Conservation (phyloP, 2,797 vertebrate genomes). For the Champsocephalus gunnari region DNA sequence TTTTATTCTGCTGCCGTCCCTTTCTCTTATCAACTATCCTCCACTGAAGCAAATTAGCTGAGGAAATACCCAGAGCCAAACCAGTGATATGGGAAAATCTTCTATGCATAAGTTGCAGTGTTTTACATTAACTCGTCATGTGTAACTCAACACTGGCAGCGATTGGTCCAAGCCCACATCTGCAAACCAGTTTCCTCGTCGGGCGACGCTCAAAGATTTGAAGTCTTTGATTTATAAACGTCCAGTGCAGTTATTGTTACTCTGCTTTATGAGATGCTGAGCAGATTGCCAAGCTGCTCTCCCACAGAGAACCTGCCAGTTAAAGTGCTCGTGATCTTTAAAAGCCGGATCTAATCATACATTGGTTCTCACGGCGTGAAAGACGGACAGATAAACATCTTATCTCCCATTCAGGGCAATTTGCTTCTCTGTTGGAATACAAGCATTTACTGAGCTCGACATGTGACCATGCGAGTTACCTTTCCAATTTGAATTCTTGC, state of each 20-base stretch:
- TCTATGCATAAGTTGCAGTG: constrained; percentile 40
- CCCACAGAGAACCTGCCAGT: constrained; percentile 34
- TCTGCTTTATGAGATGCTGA: constrained; percentile 44
- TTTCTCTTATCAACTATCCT: constrained; percentile 33
- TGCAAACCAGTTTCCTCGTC: constrained; percentile 44
- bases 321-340: constrained; percentile 19
- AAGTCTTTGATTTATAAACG: constrained; percentile 43
- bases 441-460: constrained; percentile 40
- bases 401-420: constrained; percentile 50
- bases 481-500: constrained; percentile 46
- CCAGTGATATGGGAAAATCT: constrained; percentile 36
- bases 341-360: constrained; percentile 52
- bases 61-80: constrained; percentile 37
- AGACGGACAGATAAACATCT: constrained; percentile 48
- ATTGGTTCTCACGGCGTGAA: constrained; percentile 24
- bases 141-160: constrained; percentile 11
- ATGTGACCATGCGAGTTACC: constrained; percentile 50
- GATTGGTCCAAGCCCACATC: constrained; percentile 39
- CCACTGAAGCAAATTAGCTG: constrained; percentile 36
- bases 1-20: constrained; percentile 32
- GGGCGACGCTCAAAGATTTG: constrained; percentile 18
- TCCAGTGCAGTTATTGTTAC: constrained; percentile 16
- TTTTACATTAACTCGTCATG: constrained; percentile 3
- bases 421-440: constrained; percentile 50
- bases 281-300: constrained; percentile 55